These are phyloP conservation scores for Caenorhabditis japonica DNA, from an alignment of 2,888 invertebrate genomes.

Conservation along the genomic window DNA sequence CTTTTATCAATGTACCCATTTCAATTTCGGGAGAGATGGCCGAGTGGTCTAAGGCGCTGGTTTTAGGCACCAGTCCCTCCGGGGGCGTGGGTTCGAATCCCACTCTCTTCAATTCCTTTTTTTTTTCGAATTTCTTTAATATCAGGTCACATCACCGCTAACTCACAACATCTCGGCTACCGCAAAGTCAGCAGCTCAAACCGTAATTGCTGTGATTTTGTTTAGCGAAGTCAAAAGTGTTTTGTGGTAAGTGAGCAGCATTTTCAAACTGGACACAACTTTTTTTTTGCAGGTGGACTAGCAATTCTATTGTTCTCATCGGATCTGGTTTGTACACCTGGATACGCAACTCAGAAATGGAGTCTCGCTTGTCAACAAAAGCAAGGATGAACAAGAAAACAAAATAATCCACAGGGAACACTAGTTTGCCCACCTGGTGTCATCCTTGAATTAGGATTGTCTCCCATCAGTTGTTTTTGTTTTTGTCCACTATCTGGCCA, in stretches of 20 bases:
- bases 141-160: constrained; percentile 91
- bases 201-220: constrained; percentile 92
- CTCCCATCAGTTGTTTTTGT: constrained; percentile 14
- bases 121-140: neutral
- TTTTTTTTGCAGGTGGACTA: constrained; percentile 83
- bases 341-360: constrained; percentile 14
- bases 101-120: constrained; percentile 63
- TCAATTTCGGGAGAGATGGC: constrained; percentile 80
- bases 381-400: no score
- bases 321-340: constrained; percentile 59
- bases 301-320: constrained; percentile 84
- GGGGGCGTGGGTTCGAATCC: constrained; percentile 72
- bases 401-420: no score
- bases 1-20: neutral
- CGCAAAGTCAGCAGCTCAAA: constrained; percentile 97
- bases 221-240: constrained; percentile 80
- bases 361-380: no score
- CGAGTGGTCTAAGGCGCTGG: constrained; percentile 91
- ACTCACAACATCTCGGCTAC: constrained; percentile 95
- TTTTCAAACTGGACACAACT: neutral
- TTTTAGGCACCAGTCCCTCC: constrained; percentile 90
- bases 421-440: no score
- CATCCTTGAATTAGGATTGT: no score
- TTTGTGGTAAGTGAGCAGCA: constrained; percentile 87
- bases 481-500: constrained; percentile 5